A percentile compares a stretch with the other conserved stretches of the same genome.
These are phyloP conservation scores for Gallinago jamesoni DNA, from an alignment of 2,113 vertebrate species.

Conservation along the genomic window DNA sequence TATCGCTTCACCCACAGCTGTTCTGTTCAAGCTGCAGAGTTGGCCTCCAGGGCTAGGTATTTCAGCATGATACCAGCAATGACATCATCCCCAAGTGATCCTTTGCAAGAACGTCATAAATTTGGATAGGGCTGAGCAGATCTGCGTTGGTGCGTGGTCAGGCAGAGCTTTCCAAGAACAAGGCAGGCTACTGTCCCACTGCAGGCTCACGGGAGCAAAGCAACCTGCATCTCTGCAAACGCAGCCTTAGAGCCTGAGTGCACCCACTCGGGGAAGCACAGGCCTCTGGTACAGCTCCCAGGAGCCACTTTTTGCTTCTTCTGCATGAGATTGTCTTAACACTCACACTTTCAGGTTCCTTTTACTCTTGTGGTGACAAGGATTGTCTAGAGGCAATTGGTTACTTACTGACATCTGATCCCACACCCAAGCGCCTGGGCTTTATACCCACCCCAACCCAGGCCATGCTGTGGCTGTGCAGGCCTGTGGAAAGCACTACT, in stretches of 20 bases:
- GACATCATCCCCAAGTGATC: background rate
- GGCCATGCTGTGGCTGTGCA: background rate
- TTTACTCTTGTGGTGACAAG: background rate
- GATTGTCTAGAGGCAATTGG: background rate
- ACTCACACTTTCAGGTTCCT: background rate
- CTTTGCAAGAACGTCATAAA: background rate
- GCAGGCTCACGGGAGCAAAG: accelerated
- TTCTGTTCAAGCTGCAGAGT: background rate
- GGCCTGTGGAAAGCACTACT: accelerated
- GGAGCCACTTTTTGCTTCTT: background rate
- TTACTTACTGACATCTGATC: background rate
- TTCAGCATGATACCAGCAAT: background rate
- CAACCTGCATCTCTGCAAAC: background rate
- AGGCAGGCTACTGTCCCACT: background rate
- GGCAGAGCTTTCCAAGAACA: background rate
- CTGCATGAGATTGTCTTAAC: background rate
- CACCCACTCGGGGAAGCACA: background rate
- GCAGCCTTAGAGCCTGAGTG: background rate
- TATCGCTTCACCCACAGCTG: background rate
- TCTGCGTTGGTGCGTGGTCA: background rate
- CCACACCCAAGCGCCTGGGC: background rate
- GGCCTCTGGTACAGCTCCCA: background rate
- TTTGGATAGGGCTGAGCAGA: background rate
- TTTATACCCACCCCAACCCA: background rate
- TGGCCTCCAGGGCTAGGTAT: background rate